These are phyloP conservation scores for Cranoglanis bouderius DNA, from an alignment of 2,113 vertebrate species.

Conservation along the genomic window DNA sequence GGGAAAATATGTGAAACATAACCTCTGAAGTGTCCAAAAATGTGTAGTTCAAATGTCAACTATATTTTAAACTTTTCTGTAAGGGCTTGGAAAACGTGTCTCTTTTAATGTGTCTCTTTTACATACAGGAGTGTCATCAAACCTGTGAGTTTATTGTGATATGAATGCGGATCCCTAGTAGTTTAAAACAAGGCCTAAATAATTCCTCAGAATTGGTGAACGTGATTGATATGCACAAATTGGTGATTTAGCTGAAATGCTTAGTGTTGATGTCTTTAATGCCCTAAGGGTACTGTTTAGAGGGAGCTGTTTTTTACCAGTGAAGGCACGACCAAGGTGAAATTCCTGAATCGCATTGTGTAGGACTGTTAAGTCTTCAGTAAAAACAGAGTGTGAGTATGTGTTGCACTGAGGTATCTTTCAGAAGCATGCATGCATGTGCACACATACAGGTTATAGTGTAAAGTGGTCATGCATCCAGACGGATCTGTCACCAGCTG, in stretches of 20 bases:
- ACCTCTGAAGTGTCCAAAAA: background rate
- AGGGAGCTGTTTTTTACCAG: constrained; percentile 65
- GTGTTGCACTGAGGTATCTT: constrained; percentile 38
- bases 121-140: background rate
- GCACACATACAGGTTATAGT: constrained; percentile 63
- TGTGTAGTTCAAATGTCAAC: background rate
- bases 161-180: background rate
- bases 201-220: background rate
- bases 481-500: constrained; percentile 69
- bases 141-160: background rate
- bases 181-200: background rate
- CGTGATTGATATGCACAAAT: constrained; percentile 14
- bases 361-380: constrained; percentile 61
- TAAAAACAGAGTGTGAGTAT: constrained; percentile 68
- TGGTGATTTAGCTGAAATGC: constrained; percentile 24
- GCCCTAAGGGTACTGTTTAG: constrained; percentile 54
- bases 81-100: background rate
- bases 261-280: constrained; percentile 39
- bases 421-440: constrained; percentile 43
- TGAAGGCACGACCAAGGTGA: constrained; percentile 65
- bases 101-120: too few species aligned
- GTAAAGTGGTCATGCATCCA: constrained; percentile 73
- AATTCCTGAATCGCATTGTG: constrained; percentile 71
- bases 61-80: background rate
- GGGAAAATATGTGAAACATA: background rate